Evolutionary conservation across 1,140 invertebrate species (phyloP), one percentile per base, ranked within the genome.

Genomic region (Laodelphax striatellus): DNA sequence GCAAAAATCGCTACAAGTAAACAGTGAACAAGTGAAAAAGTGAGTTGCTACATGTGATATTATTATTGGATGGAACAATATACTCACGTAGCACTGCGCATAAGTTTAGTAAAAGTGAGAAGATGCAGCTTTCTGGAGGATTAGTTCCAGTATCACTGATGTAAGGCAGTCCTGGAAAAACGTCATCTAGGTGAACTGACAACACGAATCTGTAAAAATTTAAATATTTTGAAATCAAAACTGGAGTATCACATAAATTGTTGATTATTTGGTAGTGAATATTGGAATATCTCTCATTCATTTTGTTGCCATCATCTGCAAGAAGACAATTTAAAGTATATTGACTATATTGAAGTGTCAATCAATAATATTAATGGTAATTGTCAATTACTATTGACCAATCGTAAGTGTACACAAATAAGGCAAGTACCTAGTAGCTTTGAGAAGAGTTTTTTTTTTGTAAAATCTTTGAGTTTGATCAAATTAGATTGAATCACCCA

Each of bases 71-170:
- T 31, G 9, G 9, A 31, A 14, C 2, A 17, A 38, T 11, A 65
- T 57, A 82, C 82, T 82, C 76, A 89, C 86, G 72, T 24, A 88
- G 67, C 54, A 83, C 71, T 54, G 85, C 79, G 42, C 79, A 79
- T 14, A 82, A 70, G 62, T 81, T 82, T 1, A 82, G 67, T 13
- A 77, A 69, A 65, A 79, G 76, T 9, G 76, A 75, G 68, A 84
- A 84, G 53, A 81, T 73, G 65, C 80, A 82, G 42, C 79, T 80
- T 64, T 82, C 81, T n/a, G 81, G 80, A 9, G 76, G 71, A 28
- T 73, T 64, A 4, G 78, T 79, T 34, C 81, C 82, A 6, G 81
- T 82, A 65, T 84, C 80, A 62, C 80, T 82, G 65, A 83, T 82
- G 66, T 82, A 83, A 28, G 80, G 79, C 65, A 81, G 80, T 44